Evolutionary conservation across 64 coral and sea anemone species (phyloP).

Genomic region (Hydrozoanthus tunicans): DNA sequence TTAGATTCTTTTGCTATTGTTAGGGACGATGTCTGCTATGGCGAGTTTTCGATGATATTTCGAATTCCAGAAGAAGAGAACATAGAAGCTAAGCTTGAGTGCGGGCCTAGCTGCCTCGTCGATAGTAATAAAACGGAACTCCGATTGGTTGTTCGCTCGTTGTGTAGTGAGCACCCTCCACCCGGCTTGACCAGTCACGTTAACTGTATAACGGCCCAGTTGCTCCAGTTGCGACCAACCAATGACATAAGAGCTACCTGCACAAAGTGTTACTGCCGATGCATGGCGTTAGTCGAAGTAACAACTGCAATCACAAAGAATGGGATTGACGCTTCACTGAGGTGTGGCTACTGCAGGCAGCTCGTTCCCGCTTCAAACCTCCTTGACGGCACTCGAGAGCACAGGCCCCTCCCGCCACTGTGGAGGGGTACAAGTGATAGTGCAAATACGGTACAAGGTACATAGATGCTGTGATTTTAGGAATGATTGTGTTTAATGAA

Average conservation of each 20-base stretch:
- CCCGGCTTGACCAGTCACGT: background rate
- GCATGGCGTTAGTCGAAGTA: background rate
- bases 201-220: background rate
- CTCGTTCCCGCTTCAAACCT: background rate
- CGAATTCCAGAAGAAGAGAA: constrained; percentile 42
- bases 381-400: constrained; percentile 7
- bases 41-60: constrained; percentile 33
- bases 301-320: background rate
- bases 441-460: background rate
- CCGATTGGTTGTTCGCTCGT: constrained; percentile 21
- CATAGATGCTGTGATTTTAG: too few relatives aligned
- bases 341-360: background rate
- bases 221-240: constrained; percentile 11
- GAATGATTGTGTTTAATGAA: too few relatives aligned
- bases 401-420: background rate
- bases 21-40: constrained; percentile 28
- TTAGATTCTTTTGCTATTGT: background rate
- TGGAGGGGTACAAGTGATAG: background rate
- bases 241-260: constrained; percentile 10
- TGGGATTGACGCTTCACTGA: background rate
- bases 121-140: constrained; percentile 12
- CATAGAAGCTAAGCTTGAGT: constrained; percentile 39
- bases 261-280: constrained; percentile 27
- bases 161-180: background rate
- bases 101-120: background rate